A percentile compares a stretch with the other conserved stretches of the same genome.
These are phyloP conservation scores for Ceratothoa steindachneri DNA, from an alignment of 2,888 invertebrate genomes.

Conservation along the genomic window DNA sequence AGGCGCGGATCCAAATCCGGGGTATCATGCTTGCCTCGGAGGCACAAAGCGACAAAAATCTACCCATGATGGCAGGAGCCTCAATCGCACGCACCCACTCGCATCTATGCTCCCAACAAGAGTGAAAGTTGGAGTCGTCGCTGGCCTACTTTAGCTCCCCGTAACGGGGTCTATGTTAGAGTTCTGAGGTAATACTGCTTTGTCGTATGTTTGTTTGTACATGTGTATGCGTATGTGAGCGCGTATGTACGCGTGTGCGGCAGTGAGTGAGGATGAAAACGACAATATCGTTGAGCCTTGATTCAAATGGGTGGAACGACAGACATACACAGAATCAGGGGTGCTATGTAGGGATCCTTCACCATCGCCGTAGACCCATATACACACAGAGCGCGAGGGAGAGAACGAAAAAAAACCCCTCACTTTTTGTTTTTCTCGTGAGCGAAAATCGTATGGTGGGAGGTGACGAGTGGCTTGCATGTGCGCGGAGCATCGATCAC, in stretches of 20 bases:
- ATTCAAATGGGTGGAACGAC: background rate
- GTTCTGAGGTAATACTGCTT: constrained; percentile 35
- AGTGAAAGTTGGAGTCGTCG: constrained; percentile 37
- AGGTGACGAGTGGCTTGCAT: too few species aligned
- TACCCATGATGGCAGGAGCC: background rate
- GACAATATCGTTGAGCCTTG: too few species aligned
- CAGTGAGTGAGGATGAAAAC: background rate
- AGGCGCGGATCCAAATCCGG: too few species aligned
- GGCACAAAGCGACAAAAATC: background rate
- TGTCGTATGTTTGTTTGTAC: constrained; percentile 7
- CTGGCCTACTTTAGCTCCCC: constrained; percentile 31
- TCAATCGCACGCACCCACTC: background rate
- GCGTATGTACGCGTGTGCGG: background rate
- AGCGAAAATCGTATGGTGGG: too few species aligned
- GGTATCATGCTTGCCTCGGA: background rate
- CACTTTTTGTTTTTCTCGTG: too few species aligned
- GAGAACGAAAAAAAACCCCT: too few species aligned
- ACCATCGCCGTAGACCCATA: too few species aligned
- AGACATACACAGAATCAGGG: background rate
- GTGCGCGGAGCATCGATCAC: too few species aligned
- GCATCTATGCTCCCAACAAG: constrained; percentile 23
- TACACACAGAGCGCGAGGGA: too few species aligned
- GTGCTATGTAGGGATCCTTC: too few species aligned
- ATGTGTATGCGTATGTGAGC: constrained; percentile 13
- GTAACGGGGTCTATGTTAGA: constrained; percentile 41